These are phyloP conservation scores for Plutella xylostella DNA, from an alignment of 2,888 invertebrate species.

Conservation along the genomic window DNA sequence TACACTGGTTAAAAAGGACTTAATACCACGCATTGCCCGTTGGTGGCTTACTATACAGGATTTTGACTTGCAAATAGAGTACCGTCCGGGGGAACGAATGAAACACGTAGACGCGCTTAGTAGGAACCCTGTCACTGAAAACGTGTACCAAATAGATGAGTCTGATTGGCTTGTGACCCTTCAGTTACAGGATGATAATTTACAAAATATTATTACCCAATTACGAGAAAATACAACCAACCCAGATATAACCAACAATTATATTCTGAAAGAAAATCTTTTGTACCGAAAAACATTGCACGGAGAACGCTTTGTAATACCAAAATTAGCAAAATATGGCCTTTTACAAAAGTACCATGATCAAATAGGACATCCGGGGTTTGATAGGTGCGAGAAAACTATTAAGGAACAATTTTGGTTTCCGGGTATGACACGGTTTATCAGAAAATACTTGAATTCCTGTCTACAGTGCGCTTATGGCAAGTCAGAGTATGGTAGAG, in stretches of 20 bases:
- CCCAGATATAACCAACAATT: neutral
- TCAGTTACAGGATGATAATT: neutral
- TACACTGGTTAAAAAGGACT: constrained; percentile 19
- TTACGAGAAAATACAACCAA: neutral
- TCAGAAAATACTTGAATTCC: neutral
- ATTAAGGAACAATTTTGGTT: neutral
- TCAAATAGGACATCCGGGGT: neutral
- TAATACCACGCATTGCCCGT: constrained; percentile 20
- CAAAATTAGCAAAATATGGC: neutral
- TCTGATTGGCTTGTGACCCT: neutral
- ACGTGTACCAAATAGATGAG: neutral
- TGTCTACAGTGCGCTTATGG: neutral
- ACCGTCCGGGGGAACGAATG: constrained; percentile 18
- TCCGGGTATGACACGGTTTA: neutral
- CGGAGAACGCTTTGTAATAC: constrained; percentile 1
- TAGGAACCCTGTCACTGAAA: constrained; percentile 10
- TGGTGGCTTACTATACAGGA: constrained; percentile 23
- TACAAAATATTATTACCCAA: neutral
- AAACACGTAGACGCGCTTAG: constrained; percentile 23
- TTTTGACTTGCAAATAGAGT: constrained; percentile 21
- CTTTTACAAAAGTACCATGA: neutral
- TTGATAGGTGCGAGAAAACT: neutral
- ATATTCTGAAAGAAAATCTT: neutral
- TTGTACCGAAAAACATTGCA: neutral
- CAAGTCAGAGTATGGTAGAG: neutral